Base-by-base conservation (phyloP, 2,797 vertebrate species). In the Neostethus bicornis region DNA sequence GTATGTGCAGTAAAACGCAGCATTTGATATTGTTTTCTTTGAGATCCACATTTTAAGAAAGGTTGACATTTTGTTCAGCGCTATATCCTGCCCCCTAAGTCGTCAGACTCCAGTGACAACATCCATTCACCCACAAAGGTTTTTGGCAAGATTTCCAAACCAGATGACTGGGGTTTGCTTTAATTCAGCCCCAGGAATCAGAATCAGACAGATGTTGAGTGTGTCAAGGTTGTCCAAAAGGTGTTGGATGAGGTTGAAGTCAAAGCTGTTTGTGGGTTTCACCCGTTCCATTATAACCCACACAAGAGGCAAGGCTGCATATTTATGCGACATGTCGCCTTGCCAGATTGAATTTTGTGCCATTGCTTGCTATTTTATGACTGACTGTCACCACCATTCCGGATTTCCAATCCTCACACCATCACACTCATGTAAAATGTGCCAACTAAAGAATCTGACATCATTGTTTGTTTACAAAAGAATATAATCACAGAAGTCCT, bases 21-120 rank as follows among this genome's bases (percentile, higher is more conserved):
- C n/a, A n/a, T n/a, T n/a, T n/a, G n/a, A n/a, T n/a, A n/a, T n/a
- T n/a, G n/a, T n/a, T n/a, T n/a, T n/a, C n/a, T n/a, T 37, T 54
- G 49, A 48, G 2, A 20, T 34, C 34, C 11, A 34, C n/a, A 3
- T 34, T 17, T 17, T 16, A 10, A 3, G 8, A 19, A 19, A 19
- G n/a, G n/a, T n/a, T n/a, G n/a, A n/a, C n/a, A n/a, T n/a, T n/a
- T n/a, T n/a, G n/a, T n/a, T n/a, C n/a, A n/a, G n/a, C n/a, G n/a
- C n/a, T n/a, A n/a, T n/a, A n/a, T 21, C 20, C 4, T 23, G 12
- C 42, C 41, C 13, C 14, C 20, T 19, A 12, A 20, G 8, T 17
- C 37, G 39, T 43, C 50, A 47, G 21, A 42, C 52, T 44, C 26
- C 41, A 54, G 53, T 64, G 45, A 65, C 52, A 55, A 32, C 51